phyloP scores from a whole-genome alignment of 2,888 invertebrate species.

The Dasypogon diadema region DNA sequence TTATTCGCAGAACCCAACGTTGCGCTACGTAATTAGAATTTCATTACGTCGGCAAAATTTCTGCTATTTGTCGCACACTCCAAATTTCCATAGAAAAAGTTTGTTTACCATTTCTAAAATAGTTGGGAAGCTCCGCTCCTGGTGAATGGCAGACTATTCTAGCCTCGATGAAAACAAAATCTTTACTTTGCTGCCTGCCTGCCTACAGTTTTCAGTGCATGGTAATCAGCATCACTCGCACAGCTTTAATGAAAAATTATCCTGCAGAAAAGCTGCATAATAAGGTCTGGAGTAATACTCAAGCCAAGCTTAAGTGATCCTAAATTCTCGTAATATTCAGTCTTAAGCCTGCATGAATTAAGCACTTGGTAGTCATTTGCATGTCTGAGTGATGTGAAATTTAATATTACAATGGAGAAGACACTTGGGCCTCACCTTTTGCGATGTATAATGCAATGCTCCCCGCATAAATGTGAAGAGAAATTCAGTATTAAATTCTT shows the following conservation, averaged over 20 bases:
- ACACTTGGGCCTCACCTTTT: background rate
- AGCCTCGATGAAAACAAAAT: background rate
- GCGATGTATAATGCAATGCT: background rate
- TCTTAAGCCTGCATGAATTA: slow-evolving; percentile 36
- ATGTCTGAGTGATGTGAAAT: slow-evolving; percentile 37
- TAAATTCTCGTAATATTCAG: slow-evolving; percentile 19
- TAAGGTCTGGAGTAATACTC: slow-evolving; percentile 24
- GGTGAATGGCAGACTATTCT: too few species aligned
- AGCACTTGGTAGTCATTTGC: slow-evolving; percentile 40
- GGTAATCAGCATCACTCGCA: background rate
- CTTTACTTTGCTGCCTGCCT: background rate
- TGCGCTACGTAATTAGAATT: too few species aligned
- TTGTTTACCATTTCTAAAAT: too few species aligned
- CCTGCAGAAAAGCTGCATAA: slow-evolving; percentile 15
- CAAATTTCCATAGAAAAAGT: too few species aligned
- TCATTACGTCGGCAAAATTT: too few species aligned
- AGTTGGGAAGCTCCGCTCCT: too few species aligned
- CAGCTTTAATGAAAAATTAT: slow-evolving; percentile 25
- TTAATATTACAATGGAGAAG: slow-evolving; percentile 12
- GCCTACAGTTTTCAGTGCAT: background rate
- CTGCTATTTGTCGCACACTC: too few species aligned
- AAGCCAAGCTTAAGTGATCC: slow-evolving; percentile 8
- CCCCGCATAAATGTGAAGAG: background rate
- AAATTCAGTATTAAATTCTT: slow-evolving; percentile 12
- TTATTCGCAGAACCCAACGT: too few species aligned